Conservation (phyloP, 92 coral and sea anemone species). For the Desmophyllum pertusum region DNA sequence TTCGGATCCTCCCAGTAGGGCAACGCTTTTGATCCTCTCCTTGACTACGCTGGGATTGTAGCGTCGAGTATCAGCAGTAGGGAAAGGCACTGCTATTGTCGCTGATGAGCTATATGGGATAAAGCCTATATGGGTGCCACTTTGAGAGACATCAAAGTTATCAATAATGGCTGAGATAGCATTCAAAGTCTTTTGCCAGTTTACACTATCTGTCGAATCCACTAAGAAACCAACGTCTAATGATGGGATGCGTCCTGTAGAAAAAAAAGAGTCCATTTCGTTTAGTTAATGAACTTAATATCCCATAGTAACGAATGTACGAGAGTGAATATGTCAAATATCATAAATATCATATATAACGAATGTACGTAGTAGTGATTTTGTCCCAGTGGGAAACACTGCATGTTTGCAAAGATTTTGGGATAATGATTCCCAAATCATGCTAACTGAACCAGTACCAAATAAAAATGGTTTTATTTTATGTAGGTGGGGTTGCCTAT, state of each 20-base stretch:
- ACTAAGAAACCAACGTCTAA: constrained; percentile 73
- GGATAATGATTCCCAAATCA: background rate
- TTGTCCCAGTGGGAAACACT: too few relatives aligned
- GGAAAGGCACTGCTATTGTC: constrained; percentile 62
- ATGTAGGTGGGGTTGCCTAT: background rate
- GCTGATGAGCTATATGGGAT: constrained; percentile 73
- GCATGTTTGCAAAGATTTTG: background rate
- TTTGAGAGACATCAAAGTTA: constrained; percentile 62
- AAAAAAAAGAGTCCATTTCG: background rate
- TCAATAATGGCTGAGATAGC: constrained; percentile 51
- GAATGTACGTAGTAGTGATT: too few relatives aligned
- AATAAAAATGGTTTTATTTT: too few relatives aligned
- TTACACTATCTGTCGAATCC: constrained; percentile 63
- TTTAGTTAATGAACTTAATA: background rate
- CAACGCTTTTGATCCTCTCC: constrained; percentile 59
- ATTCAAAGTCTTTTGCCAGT: constrained; percentile 62
- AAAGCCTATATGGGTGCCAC: constrained; percentile 76
- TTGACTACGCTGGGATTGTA: constrained; percentile 42
- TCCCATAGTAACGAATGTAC: too few relatives aligned
- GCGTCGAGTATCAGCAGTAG: constrained; percentile 38
- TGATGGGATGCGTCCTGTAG: constrained; percentile 52
- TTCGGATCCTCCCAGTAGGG: constrained; percentile 62
- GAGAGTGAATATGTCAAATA: too few relatives aligned
- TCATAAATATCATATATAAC: too few relatives aligned
- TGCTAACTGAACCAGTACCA: too few relatives aligned